Evolutionary conservation across 1,140 invertebrate species (phyloP).

Genomic region (Panulirus ornatus): DNA sequence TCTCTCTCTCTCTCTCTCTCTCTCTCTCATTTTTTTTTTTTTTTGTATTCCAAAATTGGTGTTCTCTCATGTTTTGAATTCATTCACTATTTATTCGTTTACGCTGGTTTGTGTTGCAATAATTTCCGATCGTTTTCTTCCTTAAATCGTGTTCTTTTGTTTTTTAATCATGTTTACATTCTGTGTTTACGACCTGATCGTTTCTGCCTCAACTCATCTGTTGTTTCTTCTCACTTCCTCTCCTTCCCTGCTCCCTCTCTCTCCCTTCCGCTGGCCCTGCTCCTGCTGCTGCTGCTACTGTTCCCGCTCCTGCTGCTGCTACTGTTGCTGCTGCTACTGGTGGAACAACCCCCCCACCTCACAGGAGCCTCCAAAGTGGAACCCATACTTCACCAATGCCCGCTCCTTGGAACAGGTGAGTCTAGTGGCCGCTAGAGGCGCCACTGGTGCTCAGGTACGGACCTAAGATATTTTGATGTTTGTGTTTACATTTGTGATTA

Average conservation of each 20-base stretch:
- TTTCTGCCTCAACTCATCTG: no score
- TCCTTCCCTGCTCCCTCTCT: background rate
- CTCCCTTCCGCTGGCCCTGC: background rate
- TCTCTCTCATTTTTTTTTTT: background rate
- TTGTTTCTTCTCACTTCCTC: background rate
- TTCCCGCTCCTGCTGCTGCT: background rate
- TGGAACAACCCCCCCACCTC: background rate
- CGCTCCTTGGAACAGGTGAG: conserved; percentile 54
- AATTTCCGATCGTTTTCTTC: no score
- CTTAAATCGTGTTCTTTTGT: no score
- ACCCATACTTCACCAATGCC: conserved; percentile 60
- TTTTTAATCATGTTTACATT: no score
- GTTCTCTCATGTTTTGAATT: no score
- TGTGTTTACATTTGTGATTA: no score
- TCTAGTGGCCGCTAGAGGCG: background rate
- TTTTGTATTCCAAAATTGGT: no score
- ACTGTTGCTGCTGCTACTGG: background rate
- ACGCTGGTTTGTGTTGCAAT: no score
- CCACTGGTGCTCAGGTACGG: background rate
- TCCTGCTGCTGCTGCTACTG: background rate
- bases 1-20: conserved; percentile 23
- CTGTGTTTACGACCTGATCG: no score
- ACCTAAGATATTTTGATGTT: background rate
- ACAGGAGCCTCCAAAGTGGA: conserved; percentile 55
- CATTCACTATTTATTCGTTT: no score